Evolutionary conservation across 2,888 invertebrate genomes (phyloP).

Genomic region (Amitus sp.): DNA sequence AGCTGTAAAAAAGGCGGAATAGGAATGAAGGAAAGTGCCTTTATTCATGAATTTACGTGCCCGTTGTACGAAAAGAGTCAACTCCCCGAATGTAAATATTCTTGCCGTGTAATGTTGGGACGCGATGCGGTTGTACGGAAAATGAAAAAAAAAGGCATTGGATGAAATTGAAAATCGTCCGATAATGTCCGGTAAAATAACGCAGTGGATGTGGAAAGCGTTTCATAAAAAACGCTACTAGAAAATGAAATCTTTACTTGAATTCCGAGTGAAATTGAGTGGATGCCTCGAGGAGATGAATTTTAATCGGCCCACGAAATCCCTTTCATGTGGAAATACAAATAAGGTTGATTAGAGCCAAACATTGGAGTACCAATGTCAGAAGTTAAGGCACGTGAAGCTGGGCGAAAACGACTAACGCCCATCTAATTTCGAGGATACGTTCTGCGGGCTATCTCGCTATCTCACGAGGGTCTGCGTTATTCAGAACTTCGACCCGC

Average conservation of each 20-base stretch:
- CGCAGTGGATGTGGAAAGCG: too few species aligned
- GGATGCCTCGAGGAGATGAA: too few species aligned
- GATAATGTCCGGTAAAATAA: too few species aligned
- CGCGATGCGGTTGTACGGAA: slow-evolving; percentile 23
- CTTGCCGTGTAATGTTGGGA: slow-evolving; percentile 32
- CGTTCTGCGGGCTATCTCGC: slow-evolving; percentile 64
- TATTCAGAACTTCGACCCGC: slow-evolving; percentile 55
- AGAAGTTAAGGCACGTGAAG: slow-evolving; percentile 41
- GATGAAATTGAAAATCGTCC: too few species aligned
- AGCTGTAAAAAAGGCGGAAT: slow-evolving; percentile 19
- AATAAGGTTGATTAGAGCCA: slow-evolving; percentile 3
- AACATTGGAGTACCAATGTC: slow-evolving; percentile 43
- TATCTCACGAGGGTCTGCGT: slow-evolving; percentile 63
- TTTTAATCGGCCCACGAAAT: neutral
- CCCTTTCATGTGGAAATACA: neutral
- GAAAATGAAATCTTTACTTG: too few species aligned
- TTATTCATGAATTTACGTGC: slow-evolving; percentile 31
- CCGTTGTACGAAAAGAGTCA: slow-evolving; percentile 17
- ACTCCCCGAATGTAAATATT: slow-evolving; percentile 26
- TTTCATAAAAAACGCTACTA: too few species aligned
- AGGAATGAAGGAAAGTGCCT: slow-evolving; percentile 14
- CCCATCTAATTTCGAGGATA: slow-evolving; percentile 63
- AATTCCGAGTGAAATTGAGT: too few species aligned
- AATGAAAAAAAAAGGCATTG: too few species aligned
- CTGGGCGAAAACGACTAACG: slow-evolving; percentile 58